These are phyloP conservation scores for Proteles cristata DNA, from an alignment of 2,113 vertebrate species.

Conservation along the genomic window DNA sequence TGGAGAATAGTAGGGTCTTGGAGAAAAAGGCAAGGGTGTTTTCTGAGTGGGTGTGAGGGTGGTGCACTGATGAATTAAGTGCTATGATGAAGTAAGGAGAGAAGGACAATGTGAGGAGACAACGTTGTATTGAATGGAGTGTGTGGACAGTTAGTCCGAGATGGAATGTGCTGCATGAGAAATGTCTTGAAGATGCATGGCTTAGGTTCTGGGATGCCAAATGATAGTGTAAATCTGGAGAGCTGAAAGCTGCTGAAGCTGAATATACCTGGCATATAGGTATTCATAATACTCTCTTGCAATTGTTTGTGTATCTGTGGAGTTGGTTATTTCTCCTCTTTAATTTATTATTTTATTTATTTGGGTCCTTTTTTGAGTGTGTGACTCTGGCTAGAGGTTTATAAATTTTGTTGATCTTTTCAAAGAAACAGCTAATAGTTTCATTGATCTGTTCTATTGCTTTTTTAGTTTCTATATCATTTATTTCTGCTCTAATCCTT, in stretches of 20 bases:
- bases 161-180: not conserved
- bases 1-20: not conserved
- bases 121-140: not conserved
- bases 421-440: not conserved
- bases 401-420: not conserved
- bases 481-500: not conserved
- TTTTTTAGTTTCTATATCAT: not conserved
- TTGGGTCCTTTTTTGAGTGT: not conserved
- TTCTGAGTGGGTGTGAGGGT: not conserved
- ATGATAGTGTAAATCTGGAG: not conserved
- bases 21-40: not conserved
- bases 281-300: not conserved
- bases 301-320: not conserved
- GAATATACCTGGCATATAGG: not conserved
- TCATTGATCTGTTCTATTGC: not conserved
- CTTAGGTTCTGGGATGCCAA: not conserved
- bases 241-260: not conserved
- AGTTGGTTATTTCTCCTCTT: not conserved
- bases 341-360: not conserved
- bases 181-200: not conserved
- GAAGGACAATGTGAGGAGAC: not conserved
- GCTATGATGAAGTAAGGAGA: not conserved
- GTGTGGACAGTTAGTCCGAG: not conserved
- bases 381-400: not conserved
- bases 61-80: not conserved